These are phyloP conservation scores for Euwallacea similis DNA, from an alignment of 1,140 invertebrate genomes.

Conservation along the genomic window DNA sequence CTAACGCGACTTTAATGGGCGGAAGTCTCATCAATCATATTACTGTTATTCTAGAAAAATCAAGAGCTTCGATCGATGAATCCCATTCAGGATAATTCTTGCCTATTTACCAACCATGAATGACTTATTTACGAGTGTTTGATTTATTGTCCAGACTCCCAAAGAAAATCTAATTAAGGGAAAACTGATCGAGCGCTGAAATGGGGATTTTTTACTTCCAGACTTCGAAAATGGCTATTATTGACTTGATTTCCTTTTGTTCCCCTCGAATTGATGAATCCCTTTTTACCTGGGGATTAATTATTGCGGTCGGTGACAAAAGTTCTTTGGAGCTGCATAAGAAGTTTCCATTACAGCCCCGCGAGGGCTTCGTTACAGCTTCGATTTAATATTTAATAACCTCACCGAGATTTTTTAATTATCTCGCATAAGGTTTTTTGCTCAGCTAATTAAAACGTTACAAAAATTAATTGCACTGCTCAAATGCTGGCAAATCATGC, in stretches of 20 bases:
- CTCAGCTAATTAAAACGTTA: no score
- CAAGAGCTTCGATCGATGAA: neutral
- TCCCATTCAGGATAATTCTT: neutral
- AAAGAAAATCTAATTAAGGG: slow-evolving; percentile 15
- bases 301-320: neutral
- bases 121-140: slow-evolving; percentile 18
- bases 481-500: no score
- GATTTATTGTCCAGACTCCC: slow-evolving; percentile 10
- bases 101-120: slow-evolving; percentile 1
- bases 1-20: slow-evolving; percentile 8
- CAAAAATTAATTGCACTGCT: no score
- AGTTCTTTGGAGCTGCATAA: no score
- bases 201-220: slow-evolving; percentile 1
- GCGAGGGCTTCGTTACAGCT: no score
- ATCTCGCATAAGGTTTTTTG: no score
- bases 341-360: no score
- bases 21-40: slow-evolving; percentile 9
- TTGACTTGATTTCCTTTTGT: slow-evolving; percentile 1
- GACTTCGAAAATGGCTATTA: neutral
- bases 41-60: no score
- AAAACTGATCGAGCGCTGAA: slow-evolving; percentile 16
- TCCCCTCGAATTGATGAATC: slow-evolving; percentile 6
- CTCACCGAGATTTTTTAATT: no score
- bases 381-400: no score
- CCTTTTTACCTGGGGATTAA: slow-evolving; percentile 12